Evolutionary conservation across 2,113 vertebrate genomes (phyloP).

Genomic region (Barbus barbus): DNA sequence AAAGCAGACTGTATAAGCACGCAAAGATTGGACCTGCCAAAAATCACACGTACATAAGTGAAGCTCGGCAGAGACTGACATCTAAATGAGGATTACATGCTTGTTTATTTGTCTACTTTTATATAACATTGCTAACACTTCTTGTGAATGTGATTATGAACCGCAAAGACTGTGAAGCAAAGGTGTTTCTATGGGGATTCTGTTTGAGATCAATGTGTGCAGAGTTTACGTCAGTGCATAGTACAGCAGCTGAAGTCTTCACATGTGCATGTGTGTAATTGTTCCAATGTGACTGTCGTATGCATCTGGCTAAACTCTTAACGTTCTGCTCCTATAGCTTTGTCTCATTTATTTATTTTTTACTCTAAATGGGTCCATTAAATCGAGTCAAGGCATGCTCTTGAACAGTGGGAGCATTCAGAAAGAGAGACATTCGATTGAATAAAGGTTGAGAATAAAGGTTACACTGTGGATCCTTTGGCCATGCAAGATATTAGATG

Average conservation of each 20-base stretch:
- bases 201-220: not conserved
- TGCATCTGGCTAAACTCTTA: constrained; percentile 39
- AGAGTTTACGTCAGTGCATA: not conserved
- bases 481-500: not conserved
- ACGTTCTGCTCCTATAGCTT: not conserved
- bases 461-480: not conserved
- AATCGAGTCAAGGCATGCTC: not conserved
- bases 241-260: not conserved
- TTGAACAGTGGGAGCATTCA: not conserved
- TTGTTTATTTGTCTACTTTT: constrained; percentile 19
- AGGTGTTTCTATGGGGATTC: not conserved
- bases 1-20: not conserved
- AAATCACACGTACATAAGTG: constrained; percentile 63
- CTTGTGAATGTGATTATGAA: constrained; percentile 15
- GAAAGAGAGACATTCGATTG: not conserved
- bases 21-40: constrained; percentile 52
- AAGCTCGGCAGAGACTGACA: constrained; percentile 36
- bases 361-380: not conserved
- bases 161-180: not conserved
- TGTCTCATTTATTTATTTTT: not conserved
- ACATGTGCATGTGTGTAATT: not conserved
- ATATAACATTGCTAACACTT: constrained; percentile 17
- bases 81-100: not conserved
- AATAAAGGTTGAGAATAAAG: too few species aligned
- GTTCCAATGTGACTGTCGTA: constrained; percentile 14